These are phyloP conservation scores for Astatoreochromis straeleni DNA, from an alignment of 2,113 vertebrate genomes.

Conservation along the genomic window DNA sequence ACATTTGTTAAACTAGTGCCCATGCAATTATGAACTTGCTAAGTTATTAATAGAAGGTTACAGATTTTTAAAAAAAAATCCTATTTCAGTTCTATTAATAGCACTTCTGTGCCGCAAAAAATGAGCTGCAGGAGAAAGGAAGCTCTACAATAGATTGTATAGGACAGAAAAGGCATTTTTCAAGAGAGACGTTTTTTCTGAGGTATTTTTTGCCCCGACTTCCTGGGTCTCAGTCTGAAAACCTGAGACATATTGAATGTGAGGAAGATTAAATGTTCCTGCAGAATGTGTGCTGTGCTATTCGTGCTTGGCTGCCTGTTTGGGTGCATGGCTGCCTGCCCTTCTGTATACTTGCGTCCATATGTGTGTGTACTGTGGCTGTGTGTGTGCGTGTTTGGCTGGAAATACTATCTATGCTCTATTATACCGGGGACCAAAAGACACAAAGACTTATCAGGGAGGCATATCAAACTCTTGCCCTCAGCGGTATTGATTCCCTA, in stretches of 20 bases:
- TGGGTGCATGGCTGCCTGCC: constrained; percentile 29
- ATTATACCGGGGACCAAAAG: constrained; percentile 33
- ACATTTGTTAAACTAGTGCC: constrained; percentile 4
- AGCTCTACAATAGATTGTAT: constrained; percentile 19
- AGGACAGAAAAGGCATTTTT: constrained; percentile 44
- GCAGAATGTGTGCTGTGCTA: constrained; percentile 36
- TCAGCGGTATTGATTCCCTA: constrained; percentile 57
- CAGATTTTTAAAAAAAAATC: not conserved
- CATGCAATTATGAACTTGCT: not conserved
- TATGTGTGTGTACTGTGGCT: not conserved
- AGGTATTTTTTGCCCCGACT: constrained; percentile 24
- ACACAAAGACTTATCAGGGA: constrained; percentile 59
- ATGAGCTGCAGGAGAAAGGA: not conserved
- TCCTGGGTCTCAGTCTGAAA: constrained; percentile 37
- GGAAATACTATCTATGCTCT: constrained; percentile 45
- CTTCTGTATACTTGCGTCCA: constrained; percentile 25
- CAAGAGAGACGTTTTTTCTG: constrained; percentile 27
- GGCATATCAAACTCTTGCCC: constrained; percentile 66
- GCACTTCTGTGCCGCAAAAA: not conserved
- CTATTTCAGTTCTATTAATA: constrained; percentile 8
- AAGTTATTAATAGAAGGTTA: not conserved
- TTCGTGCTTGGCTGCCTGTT: constrained; percentile 45
- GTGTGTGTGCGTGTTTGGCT: not conserved
- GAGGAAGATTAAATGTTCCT: constrained; percentile 64
- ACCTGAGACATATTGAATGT: constrained; percentile 57